Evolutionary conservation across 2,888 invertebrate species (phyloP).

Genomic region (Apocheima hispidaria): DNA sequence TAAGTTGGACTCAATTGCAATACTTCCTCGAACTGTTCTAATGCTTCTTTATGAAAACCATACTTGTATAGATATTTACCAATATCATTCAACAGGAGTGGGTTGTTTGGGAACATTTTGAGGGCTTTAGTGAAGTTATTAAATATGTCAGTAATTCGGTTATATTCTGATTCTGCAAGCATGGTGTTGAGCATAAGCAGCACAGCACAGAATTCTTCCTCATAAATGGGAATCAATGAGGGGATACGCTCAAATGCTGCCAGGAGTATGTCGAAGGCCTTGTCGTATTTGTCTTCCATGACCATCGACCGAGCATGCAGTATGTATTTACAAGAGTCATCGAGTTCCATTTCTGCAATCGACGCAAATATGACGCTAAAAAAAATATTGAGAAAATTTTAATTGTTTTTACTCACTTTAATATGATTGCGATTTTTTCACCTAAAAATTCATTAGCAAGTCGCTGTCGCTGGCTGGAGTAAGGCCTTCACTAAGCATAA

Average conservation of each 20-base stretch:
- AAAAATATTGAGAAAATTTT: too few relatives aligned
- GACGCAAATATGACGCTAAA: too few relatives aligned
- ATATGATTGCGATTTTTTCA: too few relatives aligned
- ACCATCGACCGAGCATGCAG: slow-evolving; percentile 59
- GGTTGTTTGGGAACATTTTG: slow-evolving; percentile 61
- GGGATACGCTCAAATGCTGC: slow-evolving; percentile 63
- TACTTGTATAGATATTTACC: slow-evolving; percentile 80
- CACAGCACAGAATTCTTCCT: slow-evolving; percentile 63
- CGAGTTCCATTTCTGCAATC: slow-evolving; percentile 16
- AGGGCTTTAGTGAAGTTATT: slow-evolving; percentile 63
- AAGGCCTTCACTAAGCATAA: too few relatives aligned
- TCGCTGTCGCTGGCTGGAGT: too few relatives aligned
- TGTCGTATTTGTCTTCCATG: slow-evolving; percentile 54
- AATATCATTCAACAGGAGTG: slow-evolving; percentile 67
- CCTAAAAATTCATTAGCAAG: too few relatives aligned
- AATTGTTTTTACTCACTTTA: too few relatives aligned
- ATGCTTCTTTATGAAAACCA: slow-evolving; percentile 85
- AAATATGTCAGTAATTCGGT: slow-evolving; percentile 67
- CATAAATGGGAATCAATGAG: slow-evolving; percentile 51
- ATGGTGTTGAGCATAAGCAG: slow-evolving; percentile 59
- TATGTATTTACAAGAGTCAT: slow-evolving; percentile 50
- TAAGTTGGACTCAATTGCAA: slow-evolving; percentile 78
- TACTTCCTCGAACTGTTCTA: slow-evolving; percentile 85
- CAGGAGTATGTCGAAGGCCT: slow-evolving; percentile 68
- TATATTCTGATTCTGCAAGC: slow-evolving; percentile 44